Conservation (phyloP, 2,113 vertebrate species). For the Felis chaus region DNA sequence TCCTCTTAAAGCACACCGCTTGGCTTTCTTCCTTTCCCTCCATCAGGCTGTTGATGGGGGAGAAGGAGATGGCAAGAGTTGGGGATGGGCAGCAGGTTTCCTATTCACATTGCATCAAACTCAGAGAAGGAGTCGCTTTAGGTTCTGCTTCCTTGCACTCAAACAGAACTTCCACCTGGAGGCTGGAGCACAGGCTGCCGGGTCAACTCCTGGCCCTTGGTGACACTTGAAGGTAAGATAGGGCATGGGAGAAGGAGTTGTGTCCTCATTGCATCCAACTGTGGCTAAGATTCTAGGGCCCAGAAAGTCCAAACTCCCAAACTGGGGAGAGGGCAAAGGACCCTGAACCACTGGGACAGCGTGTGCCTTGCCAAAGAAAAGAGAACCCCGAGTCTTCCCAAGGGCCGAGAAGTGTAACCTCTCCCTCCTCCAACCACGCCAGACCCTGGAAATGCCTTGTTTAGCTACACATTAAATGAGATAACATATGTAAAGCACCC, state of each 20-base stretch:
- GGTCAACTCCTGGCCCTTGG: neutral
- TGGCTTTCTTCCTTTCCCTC: too few relatives aligned
- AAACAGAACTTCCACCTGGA: neutral
- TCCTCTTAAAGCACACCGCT: neutral
- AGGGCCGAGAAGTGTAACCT: neutral
- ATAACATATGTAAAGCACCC: neutral
- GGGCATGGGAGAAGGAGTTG: fast-evolving
- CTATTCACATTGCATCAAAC: neutral
- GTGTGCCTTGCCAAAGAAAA: neutral
- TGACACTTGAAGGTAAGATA: neutral
- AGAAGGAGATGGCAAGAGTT: neutral
- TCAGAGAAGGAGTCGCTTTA: neutral
- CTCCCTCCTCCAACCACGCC: neutral
- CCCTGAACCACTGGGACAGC: neutral
- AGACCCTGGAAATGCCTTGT: neutral
- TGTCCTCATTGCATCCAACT: neutral
- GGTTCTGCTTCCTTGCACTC: neutral
- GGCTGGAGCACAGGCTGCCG: neutral
- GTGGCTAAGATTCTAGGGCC: neutral
- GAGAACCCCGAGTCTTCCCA: neutral
- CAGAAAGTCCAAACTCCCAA: neutral
- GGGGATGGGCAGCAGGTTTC: neutral
- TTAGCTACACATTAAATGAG: neutral
- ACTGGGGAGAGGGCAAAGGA: neutral
- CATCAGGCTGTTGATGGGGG: fast-evolving